Base-by-base conservation (phyloP, 2,888 invertebrate genomes). In the Hanleya hanleyi region DNA sequence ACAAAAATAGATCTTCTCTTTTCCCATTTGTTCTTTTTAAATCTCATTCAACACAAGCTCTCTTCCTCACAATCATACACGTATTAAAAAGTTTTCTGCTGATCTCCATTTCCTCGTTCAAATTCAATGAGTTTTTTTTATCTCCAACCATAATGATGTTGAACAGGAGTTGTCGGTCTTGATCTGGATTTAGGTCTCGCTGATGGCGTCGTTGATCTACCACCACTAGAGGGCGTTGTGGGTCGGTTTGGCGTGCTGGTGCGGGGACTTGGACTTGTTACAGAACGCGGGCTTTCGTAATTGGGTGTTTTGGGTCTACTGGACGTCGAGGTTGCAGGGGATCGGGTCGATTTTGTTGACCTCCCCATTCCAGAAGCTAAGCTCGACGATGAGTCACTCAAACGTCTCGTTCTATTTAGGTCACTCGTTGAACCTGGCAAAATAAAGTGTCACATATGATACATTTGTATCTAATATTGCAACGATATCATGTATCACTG, bases 351-450 rank as follows among this genome's bases (percentile, higher is more conserved):
- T 26, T 26, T 57, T 15, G 29, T 26, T 26, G 1, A 15, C 9
- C 41, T 41, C 15, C 57, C 57, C 29, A 57, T 32, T 26, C 57
- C 57, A 29, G 84, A 79, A 35, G 79, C 80, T 35, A 85, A 76
- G 74, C 82, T 84, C 18, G 85, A 81, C 26, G 86, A 84, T 33
- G 86, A 86, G 32, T 79, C 83, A 74, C 85, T 85, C 35, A 86
- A 77, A 41, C 86, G 83, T 68, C 84, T 85, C 29, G 83, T 80
- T 50, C 84, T 77, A 26, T 79, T 80, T 47, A 87, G 76, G 73
- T 84, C 86, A 49, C 86, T 85, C 12, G 86, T 85, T 26, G 87
- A 87, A 65, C 87, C 87, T 86, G 69, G 6, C 64, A 35, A 29
- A 32, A 32, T 33, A 62, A 22, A 49, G 33, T 35, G 51, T 4